Base-by-base conservation (phyloP, 1,140 invertebrate species). In the Diprion similis region DNA sequence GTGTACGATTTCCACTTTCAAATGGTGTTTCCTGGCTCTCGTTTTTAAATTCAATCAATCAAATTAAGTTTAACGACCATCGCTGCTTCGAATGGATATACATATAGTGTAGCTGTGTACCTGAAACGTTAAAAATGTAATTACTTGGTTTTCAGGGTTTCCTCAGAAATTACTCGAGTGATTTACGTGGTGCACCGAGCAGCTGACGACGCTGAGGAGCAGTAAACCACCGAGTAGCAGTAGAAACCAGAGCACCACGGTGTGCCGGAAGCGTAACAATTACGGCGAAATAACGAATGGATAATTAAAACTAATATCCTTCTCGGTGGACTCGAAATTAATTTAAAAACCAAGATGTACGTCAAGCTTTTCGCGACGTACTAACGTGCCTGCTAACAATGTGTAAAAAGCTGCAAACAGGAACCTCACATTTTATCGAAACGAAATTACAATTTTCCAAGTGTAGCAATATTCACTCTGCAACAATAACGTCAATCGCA, bases 81-180 rank as follows among this genome's bases (percentile, higher is more conserved):
- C 24, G 24, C 24, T 37, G 24, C 24, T 37, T 37, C 24, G 6
- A 37, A 37, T 6, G 24, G 24, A 37, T 37, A 37, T 37, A 37
- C 24, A 37, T 37, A 37, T 6, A 37, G 24, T 37, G 6, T 37
- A 37, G 24, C 24, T 59, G 51, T 59, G 11, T 59, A 59, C 51
- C 51, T 15, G 11, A 17, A 15, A 13, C 51, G 51, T 59, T 59
- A 59, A 59, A 59, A 59, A 59, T 59, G 51, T 17, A 59, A 59
- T 59, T 59, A 15, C 51, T 17, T 37, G 4, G 11, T 59, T 59
- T 59, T 59, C 51, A 15, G 4, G 51, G 11, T 59, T 37, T 37
- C 24, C 51, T 59, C n/a, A 13, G 51, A 17, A 59, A 59, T 59
- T 59, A 59, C 51, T 59, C n/a, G 51, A 59, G 51, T 59, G 51